These are phyloP conservation scores for Hypena proboscidalis DNA, from an alignment of 2,888 invertebrate species.

Conservation along the genomic window DNA sequence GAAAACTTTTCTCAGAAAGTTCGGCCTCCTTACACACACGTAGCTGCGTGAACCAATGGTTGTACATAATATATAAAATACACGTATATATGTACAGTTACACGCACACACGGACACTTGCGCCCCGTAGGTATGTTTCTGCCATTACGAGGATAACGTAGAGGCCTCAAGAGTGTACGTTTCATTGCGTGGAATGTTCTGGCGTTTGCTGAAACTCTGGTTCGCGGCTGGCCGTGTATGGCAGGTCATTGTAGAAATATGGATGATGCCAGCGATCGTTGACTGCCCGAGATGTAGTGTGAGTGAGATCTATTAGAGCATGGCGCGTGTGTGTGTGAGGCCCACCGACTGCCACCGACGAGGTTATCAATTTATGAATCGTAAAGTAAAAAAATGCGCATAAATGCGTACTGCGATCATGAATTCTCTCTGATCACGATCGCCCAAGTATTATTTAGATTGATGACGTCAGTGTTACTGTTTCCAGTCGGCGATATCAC, in stretches of 20 bases:
- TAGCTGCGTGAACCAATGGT: constrained; percentile 41
- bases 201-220: constrained; percentile 10
- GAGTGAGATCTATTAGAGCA: constrained; percentile 46
- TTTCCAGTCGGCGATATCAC: constrained; percentile 21
- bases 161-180: constrained; percentile 48
- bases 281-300: constrained; percentile 38
- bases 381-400: constrained; percentile 64
- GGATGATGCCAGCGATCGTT: constrained; percentile 45
- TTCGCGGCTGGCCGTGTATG: constrained; percentile 31
- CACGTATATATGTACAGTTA: constrained; percentile 37
- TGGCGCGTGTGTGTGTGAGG: constrained; percentile 41
- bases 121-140: constrained; percentile 52
- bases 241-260: constrained; percentile 38
- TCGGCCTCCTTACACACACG: constrained; percentile 58
- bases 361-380: constrained; percentile 78
- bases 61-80: constrained; percentile 46
- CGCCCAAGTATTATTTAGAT: constrained; percentile 38
- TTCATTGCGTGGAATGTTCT: constrained; percentile 55
- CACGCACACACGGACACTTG: constrained; percentile 47
- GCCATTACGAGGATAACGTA: constrained; percentile 51
- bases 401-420: constrained; percentile 49
- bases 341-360: constrained; percentile 62
- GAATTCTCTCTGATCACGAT: constrained; percentile 39
- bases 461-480: constrained; percentile 38
- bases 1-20: constrained; percentile 61